Base-by-base conservation (phyloP, 2,797 vertebrate species). In the Uromys caudimaculatus region DNA sequence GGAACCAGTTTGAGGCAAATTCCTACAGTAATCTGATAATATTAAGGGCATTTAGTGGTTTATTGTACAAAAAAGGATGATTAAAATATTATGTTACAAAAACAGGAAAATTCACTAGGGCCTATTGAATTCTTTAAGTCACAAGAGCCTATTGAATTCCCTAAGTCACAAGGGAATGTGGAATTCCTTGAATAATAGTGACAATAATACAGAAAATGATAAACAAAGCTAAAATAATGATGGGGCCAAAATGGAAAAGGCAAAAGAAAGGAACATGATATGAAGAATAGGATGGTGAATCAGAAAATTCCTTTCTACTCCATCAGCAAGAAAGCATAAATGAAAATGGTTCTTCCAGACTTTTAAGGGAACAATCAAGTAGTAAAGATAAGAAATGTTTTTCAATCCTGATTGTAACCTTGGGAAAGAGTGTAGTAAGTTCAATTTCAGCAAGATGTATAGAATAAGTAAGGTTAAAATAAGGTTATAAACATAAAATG, bases 401-500 rank as follows among this genome's bases (percentile, higher is more conserved):
- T 92, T 92, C 86, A 91, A 82, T 87, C 23, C 41, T 95, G 89
- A 94, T 91, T 95, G 93, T 90, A 95, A 97, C 90, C 86, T 90
- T 95, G 67, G 71, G 71, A 41, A 69, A 29, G 27, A 81, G 19
- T 87, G 94, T 76, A 93, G 6, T 90, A 91, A 93, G 64, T 91
- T 14, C 24, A 91, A 52, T 90, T 94, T 91, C 92, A 88, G 78
- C 79, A 81, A 58, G 27, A 44, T 41, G 35, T 69, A 78, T 60
- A 85, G 71, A 82, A 69, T 88, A 89, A 71, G 35, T 67, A 95
- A 96, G 84, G 76, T 87, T 96, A 93, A 91, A 95, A 95, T 97
- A 91, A 95, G 69, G 76, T 91, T 90, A 89, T 92, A 95, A 95
- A 81, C 47, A 94, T 97, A 76, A 97, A 85, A 97, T 89, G 23